Evolutionary conservation across 1,140 invertebrate species (phyloP), one percentile per base, ranked within the genome.

Genomic region (Hycleus cichorii): DNA sequence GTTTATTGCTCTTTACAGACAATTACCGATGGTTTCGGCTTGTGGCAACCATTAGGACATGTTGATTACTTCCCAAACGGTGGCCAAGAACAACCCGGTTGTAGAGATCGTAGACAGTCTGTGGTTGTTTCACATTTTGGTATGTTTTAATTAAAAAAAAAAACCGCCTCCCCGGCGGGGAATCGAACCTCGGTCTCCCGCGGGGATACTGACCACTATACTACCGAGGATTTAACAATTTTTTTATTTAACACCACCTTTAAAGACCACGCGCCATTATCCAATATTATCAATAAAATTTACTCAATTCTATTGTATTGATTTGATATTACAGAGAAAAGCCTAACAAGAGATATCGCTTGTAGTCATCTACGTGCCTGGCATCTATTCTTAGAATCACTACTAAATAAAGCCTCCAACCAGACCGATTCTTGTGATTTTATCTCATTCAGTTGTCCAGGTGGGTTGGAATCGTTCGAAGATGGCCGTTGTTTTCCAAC

Each of bases 51-150:
- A 26, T 71, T 74, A 25, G 73, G 73, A 11, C 80, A 89, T 61
- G 77, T 86, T 0, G 88, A 91, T 67, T 88, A 88, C 70, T 90
- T 83, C 59, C 82, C 83, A 0, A 90, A 90, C 62, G 87, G 87
- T 9, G 88, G 87, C 0, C 74, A 77, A 44, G 74, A 81, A 52
- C 88, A 91, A 68, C 86, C 87, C 0, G 87, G 87, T 0, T 90
- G 88, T 59, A 63, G 39, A 5, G 75, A 77, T 64, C 61, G 64
- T 1, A 67, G 63, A 60, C 69, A 65, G 25, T 73, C 72, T 12
- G 65, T 74, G 7, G 66, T 76, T 39, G 63, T 69, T 1, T 64
- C 72, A 12, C 65, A 67, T 64, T 70, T 74, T 48, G 71, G 72
- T 73, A 62, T 58, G 51, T 47, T 46, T 25, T 26, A 39, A 49